Evolutionary conservation across 2,113 vertebrate genomes (phyloP), one percentile per base, ranked within the genome.

Genomic region (Bostrychus sinensis): DNA sequence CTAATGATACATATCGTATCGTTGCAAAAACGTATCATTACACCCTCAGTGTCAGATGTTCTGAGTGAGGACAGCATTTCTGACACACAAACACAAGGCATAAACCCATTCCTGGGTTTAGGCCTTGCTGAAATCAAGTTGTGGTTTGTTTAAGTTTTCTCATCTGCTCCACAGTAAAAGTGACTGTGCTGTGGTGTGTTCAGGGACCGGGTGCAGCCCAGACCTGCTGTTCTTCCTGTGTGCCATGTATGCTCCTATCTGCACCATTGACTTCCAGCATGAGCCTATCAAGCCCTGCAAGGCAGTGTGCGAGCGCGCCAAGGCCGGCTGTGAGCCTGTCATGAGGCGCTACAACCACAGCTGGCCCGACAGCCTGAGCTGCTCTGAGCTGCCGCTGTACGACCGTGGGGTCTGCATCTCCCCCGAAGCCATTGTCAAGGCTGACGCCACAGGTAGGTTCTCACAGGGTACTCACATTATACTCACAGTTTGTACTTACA

Each of bases 171-270:
- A 26, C 22, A 26, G 0, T 26, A 0, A 54, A 1, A 16, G 16
- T 30, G 9, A 7, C 39, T 14, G 43, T 20, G 51, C 17, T 17
- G 2, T 56, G 28, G 34, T 25, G 25, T 26, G 10, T 20, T 7
- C 77, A 90, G 88, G 93, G 62, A 95, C 94, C 12, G 89, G 92
- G 66, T 99, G 97, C 91, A 99, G 97, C 81, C 87, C 93, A 0
- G 97, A 95, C 57, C 88, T 98, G 38, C 95, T 96, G 13, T 99
- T 99, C 90, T 98, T 98, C 90, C 91, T 99, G 13, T 99, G 97
- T 70, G 96, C 97, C 62, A 98, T 99, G 97, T 99, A 99, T 62
- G 96, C 96, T 10, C 97, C 97, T 66, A 98, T 99, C 88, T 99
- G 97, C 92, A 97, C 97, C 86, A 95, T 97, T 46, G 95, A 98